Conservation (phyloP, 2,113 vertebrate genomes). For the Mormyrus iriodes region DNA sequence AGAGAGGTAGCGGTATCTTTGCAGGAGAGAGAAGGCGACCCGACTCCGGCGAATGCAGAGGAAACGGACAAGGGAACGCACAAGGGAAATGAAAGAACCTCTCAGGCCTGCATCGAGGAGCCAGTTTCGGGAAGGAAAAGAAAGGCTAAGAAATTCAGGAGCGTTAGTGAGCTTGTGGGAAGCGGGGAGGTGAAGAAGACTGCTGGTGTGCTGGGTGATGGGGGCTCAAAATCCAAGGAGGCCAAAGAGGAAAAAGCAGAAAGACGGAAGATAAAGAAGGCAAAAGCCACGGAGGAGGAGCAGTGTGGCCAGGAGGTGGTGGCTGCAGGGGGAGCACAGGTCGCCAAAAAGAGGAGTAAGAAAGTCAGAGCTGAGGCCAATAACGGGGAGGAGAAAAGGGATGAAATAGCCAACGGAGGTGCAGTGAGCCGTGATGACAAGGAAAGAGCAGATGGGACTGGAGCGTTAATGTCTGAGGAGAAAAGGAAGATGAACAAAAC, state of each 20-base stretch:
- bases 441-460: background rate
- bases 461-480: slow-evolving; percentile 15
- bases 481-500: background rate
- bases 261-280: background rate
- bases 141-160: background rate
- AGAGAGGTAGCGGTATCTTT: background rate
- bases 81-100: background rate
- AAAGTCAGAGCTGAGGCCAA: background rate
- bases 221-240: background rate
- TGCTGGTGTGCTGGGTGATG: background rate
- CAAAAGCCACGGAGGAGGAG: background rate
- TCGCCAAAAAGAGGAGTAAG: background rate
- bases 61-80: background rate
- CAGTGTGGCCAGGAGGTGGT: background rate
- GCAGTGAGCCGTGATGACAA: background rate
- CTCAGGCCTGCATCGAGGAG: background rate
- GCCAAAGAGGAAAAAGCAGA: background rate
- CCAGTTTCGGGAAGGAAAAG: background rate
- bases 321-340: background rate
- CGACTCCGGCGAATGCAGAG: background rate
- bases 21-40: background rate
- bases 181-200: background rate
- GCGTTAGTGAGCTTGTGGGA: background rate
- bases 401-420: background rate
- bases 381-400: background rate